Conservation (phyloP, 2,888 invertebrate genomes). For the Drosophila vallismaia region DNA sequence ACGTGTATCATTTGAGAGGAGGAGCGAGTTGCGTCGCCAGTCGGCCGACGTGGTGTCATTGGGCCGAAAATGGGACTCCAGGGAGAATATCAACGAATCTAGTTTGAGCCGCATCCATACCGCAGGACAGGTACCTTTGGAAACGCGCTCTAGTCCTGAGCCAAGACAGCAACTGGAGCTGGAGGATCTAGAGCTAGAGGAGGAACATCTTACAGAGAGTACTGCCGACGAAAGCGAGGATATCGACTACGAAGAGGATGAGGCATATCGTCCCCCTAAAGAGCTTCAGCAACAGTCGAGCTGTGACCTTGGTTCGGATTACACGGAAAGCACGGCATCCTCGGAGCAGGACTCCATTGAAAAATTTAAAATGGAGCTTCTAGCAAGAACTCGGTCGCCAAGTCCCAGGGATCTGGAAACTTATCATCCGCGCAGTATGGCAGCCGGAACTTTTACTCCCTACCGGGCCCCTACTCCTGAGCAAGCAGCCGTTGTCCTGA, state of each 20-base stretch:
- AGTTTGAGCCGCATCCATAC: slow-evolving; percentile 51
- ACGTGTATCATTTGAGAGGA: slow-evolving; percentile 84
- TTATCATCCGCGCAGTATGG: slow-evolving; percentile 88
- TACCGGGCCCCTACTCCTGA: slow-evolving; percentile 84
- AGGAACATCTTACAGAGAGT: slow-evolving; percentile 73
- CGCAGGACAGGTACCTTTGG: slow-evolving; percentile 45
- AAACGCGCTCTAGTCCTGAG: slow-evolving; percentile 3
- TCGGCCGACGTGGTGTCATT: slow-evolving; percentile 84
- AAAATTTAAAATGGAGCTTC: slow-evolving; percentile 82
- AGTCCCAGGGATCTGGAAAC: slow-evolving; percentile 86
- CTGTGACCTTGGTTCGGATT: slow-evolving; percentile 86
- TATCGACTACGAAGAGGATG: slow-evolving; percentile 68
- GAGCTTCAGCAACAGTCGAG: slow-evolving; percentile 71
- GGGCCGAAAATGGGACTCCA: slow-evolving; percentile 80
- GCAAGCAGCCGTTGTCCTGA: slow-evolving; percentile 86
- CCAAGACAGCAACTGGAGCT: slow-evolving; percentile 43
- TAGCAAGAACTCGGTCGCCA: slow-evolving; percentile 81
- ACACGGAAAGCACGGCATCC: slow-evolving; percentile 87
- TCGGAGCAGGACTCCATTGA: slow-evolving; percentile 84
- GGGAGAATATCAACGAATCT: slow-evolving; percentile 72
- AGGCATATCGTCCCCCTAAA: slow-evolving; percentile 31
- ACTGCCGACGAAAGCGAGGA: slow-evolving; percentile 77
- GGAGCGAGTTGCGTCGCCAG: slow-evolving; percentile 84
- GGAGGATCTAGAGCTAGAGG: slow-evolving; percentile 42
- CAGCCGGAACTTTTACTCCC: slow-evolving; percentile 81